A percentile compares a stretch with the other conserved stretches of the same genome.
These are phyloP conservation scores for Cephus spinipes DNA, from an alignment of 2,888 invertebrate genomes.

Conservation along the genomic window DNA sequence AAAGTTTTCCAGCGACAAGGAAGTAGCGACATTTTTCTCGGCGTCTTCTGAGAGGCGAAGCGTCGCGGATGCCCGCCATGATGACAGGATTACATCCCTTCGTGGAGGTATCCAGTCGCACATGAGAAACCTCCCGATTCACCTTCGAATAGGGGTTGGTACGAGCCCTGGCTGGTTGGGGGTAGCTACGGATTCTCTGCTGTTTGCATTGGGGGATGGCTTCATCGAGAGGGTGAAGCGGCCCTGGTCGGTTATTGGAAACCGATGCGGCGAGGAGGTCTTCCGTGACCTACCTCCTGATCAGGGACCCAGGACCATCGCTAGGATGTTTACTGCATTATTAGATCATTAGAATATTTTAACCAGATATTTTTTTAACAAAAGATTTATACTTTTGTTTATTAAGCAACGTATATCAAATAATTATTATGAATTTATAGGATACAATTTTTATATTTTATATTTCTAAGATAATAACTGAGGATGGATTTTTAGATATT, in stretches of 20 bases:
- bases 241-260: conserved; percentile 41
- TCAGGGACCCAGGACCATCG: conserved; percentile 51
- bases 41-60: conserved; percentile 61
- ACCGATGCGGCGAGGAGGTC: conserved; percentile 54
- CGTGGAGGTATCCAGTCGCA: conserved; percentile 18
- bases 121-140: background rate
- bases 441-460: background rate
- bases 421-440: background rate
- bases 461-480: background rate
- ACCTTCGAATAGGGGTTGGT: background rate
- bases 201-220: conserved; percentile 6
- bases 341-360: conserved; percentile 11
- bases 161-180: background rate
- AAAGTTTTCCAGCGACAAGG: conserved; percentile 54
- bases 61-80: conserved; percentile 65
- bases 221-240: conserved; percentile 13
- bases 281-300: conserved; percentile 46
- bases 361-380: conserved; percentile 6
- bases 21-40: conserved; percentile 55
- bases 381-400: background rate
- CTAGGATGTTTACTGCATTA: conserved; percentile 27
- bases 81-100: conserved; percentile 48
- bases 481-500: background rate
- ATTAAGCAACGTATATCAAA: background rate
- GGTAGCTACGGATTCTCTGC: background rate